Percentiles rank a stretch among this genome's conserved stretches.
phyloP scores from a whole-genome alignment of 2,113 vertebrate genomes.

The Neodontobutis hainanensis region DNA sequence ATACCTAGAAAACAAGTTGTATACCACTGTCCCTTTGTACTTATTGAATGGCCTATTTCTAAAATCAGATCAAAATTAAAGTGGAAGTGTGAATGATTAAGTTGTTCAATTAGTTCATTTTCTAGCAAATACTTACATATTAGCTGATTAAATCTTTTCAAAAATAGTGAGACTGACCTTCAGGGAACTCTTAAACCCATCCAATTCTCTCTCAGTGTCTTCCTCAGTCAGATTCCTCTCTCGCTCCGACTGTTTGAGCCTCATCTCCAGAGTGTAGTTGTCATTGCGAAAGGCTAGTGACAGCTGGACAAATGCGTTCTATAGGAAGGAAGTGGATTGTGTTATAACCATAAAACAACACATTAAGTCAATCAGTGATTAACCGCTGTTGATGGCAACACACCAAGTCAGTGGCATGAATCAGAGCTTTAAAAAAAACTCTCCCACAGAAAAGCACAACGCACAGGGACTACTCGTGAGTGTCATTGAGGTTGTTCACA shows the following conservation, averaged over 20 bases:
- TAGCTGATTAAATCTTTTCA: conserved; percentile 27
- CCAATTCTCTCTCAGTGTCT: conserved; percentile 93
- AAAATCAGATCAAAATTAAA: conserved; percentile 30
- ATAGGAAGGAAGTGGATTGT: conserved; percentile 58
- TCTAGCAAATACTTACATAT: neutral
- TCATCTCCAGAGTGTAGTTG: conserved; percentile 94
- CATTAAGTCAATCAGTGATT: conserved; percentile 19
- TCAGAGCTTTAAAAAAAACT: conserved; percentile 12
- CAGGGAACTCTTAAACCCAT: conserved; percentile 90
- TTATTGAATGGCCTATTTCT: neutral
- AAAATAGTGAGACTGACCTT: conserved; percentile 79
- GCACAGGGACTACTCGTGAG: neutral
- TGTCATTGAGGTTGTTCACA: neutral
- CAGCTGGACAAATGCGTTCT: conserved; percentile 98
- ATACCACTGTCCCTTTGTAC: conserved; percentile 2
- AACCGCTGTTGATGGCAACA: conserved; percentile 17
- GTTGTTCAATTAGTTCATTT: neutral
- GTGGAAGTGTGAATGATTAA: conserved; percentile 11
- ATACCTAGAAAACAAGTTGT: conserved; percentile 1
- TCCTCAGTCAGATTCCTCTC: conserved; percentile 95
- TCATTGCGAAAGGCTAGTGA: conserved; percentile 99
- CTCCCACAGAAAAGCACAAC: conserved; percentile 4
- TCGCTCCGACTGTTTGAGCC: conserved; percentile 92
- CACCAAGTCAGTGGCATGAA: conserved; percentile 5
- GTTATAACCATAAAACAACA: conserved; percentile 27